Conservation (phyloP, 1,140 invertebrate genomes). For the Sarcophaga bullata region DNA sequence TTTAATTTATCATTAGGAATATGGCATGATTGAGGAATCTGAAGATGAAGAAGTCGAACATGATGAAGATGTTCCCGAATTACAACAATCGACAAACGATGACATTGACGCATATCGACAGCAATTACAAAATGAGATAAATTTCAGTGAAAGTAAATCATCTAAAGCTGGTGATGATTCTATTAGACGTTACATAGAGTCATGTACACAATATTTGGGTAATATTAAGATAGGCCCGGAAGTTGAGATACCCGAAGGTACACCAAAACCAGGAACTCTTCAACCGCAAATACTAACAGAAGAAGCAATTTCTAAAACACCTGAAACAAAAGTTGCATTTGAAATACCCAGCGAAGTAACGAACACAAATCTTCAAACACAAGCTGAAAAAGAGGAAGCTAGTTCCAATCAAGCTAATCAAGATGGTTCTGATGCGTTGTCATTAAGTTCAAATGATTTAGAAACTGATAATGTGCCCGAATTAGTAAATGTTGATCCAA, state of each 20-base stretch:
- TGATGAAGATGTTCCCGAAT: conserved; percentile 47
- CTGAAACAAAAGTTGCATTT: not conserved
- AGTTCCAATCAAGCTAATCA: conserved; percentile 9
- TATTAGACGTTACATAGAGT: conserved; percentile 63
- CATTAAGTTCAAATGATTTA: conserved; percentile 59
- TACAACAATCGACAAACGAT: conserved; percentile 56
- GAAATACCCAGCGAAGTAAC: conserved; percentile 2
- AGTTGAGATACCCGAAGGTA: conserved; percentile 12
- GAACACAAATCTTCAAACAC: not conserved
- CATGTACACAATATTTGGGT: conserved; percentile 60
- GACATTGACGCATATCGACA: conserved; percentile 68
- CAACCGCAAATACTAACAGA: conserved; percentile 7
- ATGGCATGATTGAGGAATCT: conserved; percentile 56
- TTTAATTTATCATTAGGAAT: conserved; percentile 51
- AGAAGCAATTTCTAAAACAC: not conserved
- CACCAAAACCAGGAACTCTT: not conserved
- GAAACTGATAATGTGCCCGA: conserved; percentile 59
- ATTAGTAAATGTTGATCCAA: conserved; percentile 66
- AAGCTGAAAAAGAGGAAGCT: not conserved
- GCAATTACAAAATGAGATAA: conserved; percentile 66
- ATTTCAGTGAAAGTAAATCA: conserved; percentile 59
- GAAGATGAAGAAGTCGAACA: conserved; percentile 57
- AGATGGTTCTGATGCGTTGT: conserved; percentile 46
- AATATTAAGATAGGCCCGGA: conserved; percentile 54
- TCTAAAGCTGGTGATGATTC: conserved; percentile 56